Percentiles rank a stretch among this genome's conserved stretches.
Conservation (phyloP, 2,797 vertebrate genomes). For the Danio kyathit region DNA sequence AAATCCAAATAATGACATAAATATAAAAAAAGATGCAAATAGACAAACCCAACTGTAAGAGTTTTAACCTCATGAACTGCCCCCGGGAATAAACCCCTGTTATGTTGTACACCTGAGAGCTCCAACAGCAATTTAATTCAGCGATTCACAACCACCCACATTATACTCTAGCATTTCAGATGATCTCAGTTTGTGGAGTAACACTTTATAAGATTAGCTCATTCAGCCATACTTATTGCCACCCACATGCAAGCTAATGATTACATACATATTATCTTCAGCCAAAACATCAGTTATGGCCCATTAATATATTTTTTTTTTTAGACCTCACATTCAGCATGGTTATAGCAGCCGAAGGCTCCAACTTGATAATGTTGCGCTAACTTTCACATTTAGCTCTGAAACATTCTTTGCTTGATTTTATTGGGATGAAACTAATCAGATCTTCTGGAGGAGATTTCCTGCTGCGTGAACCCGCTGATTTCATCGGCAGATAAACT, state of each 20-base stretch:
- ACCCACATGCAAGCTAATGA: constrained; percentile 37
- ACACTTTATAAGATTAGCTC: constrained; percentile 39
- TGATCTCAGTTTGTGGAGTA: constrained; percentile 8
- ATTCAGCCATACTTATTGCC: constrained; percentile 31
- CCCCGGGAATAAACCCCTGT: constrained; percentile 7
- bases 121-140: constrained; percentile 28
- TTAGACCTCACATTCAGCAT: constrained; percentile 38
- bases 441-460: constrained; percentile 59
- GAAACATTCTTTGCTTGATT: constrained; percentile 62
- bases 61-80: constrained; percentile 27
- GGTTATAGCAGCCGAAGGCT: constrained; percentile 43
- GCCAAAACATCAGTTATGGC: constrained; percentile 17
- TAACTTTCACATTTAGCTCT: constrained; percentile 63
- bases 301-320: background rate
- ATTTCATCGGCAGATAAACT: constrained; percentile 63
- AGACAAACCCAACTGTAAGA: constrained; percentile 22
- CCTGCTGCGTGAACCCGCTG: constrained; percentile 64
- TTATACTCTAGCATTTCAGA: constrained; percentile 19
- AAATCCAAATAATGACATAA: constrained; percentile 48
- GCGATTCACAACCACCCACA: constrained; percentile 31
- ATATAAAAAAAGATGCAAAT: constrained; percentile 54
- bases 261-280: constrained; percentile 40
- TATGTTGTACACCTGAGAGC: constrained; percentile 26
- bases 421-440: constrained; percentile 69
- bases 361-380: constrained; percentile 49